Conservation (phyloP, 1,140 invertebrate genomes). For the Drosophila gunungcola region DNA sequence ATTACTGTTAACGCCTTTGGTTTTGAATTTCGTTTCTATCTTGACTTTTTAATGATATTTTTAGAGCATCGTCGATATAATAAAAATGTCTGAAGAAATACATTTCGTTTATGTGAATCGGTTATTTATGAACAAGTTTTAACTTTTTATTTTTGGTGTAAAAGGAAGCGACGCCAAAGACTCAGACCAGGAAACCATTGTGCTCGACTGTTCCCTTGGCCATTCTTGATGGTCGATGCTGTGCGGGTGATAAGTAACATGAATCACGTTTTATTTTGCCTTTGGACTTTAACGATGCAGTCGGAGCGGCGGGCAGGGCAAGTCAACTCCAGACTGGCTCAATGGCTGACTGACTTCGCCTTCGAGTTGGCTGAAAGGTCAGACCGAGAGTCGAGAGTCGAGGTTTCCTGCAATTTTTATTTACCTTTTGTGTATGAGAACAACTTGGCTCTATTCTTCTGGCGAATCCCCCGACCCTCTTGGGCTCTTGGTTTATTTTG, state of each 20-base stretch:
- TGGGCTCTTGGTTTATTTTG: constrained; percentile 41
- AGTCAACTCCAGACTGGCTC: constrained; percentile 57
- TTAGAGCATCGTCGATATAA: too few species aligned
- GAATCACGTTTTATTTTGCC: constrained; percentile 83
- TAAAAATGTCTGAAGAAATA: background rate
- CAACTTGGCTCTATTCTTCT: constrained; percentile 54
- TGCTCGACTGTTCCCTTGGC: constrained; percentile 40
- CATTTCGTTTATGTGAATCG: background rate
- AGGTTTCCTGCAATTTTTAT: constrained; percentile 76
- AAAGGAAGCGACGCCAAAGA: constrained; percentile 37
- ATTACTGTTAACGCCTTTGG: too few species aligned
- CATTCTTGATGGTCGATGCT: constrained; percentile 63
- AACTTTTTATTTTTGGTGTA: background rate
- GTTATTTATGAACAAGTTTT: background rate
- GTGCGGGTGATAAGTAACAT: constrained; percentile 83
- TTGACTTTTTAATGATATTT: too few species aligned
- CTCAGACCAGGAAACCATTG: constrained; percentile 70
- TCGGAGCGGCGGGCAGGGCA: constrained; percentile 12
- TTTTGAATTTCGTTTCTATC: too few species aligned
- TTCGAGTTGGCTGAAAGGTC: constrained; percentile 63
- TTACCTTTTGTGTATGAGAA: constrained; percentile 76
- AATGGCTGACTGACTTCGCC: constrained; percentile 66
- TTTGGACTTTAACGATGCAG: constrained; percentile 79
- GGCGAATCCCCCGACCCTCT: background rate
- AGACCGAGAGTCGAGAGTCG: constrained; percentile 51